Conservation (phyloP, 2,113 vertebrate genomes). For the Sorex araneus region DNA sequence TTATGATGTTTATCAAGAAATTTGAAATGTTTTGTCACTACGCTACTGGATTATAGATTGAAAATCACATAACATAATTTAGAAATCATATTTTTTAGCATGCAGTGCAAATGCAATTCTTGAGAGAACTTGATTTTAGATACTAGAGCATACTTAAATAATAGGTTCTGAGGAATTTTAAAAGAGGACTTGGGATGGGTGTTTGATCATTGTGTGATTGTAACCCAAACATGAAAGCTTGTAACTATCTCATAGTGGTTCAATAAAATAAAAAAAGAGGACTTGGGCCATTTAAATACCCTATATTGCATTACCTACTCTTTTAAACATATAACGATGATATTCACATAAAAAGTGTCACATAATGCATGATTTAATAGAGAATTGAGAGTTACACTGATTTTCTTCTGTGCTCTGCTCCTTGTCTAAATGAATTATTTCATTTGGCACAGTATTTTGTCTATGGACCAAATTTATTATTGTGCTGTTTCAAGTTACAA, state of each 20-base stretch:
- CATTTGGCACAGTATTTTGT: background rate
- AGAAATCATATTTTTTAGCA: constrained; percentile 14
- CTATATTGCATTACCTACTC: background rate
- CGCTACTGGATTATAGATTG: constrained; percentile 3
- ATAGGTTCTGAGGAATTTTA: constrained; percentile 28
- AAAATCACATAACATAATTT: background rate
- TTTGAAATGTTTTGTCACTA: constrained; percentile 39
- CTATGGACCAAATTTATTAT: constrained; percentile 38
- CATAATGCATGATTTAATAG: background rate
- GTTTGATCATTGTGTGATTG: no score
- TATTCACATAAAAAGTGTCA: background rate
- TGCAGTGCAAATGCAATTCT: constrained; percentile 17
- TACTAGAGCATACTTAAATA: constrained; percentile 38
- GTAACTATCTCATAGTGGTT: no score
- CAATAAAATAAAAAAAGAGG: no score
- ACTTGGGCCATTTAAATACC: background rate
- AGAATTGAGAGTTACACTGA: background rate
- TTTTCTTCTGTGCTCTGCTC: background rate
- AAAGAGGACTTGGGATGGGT: background rate
- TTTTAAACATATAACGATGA: constrained; percentile 55
- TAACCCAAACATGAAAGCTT: no score
- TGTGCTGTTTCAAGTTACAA: constrained; percentile 33
- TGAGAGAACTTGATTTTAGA: constrained; percentile 31
- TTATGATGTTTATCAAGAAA: constrained; percentile 22
- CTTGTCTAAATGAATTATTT: constrained; percentile 52